A percentile compares a stretch with the other conserved stretches of the same genome.
Evolutionary conservation across 2,113 vertebrate genomes (phyloP).

Genomic region (Mola mola): DNA sequence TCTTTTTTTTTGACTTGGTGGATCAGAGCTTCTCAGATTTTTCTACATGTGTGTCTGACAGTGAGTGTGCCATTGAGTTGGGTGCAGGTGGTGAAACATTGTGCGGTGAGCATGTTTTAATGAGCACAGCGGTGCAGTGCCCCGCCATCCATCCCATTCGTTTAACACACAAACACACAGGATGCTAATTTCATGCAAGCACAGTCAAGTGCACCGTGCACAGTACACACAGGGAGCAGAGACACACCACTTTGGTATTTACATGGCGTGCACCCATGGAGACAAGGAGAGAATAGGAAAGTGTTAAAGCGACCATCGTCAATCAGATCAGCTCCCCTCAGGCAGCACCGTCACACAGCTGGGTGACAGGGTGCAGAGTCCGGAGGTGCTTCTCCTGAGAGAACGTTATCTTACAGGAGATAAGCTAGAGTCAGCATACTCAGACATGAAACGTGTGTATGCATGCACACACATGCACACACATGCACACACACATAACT

Average conservation of each 20-base stretch:
- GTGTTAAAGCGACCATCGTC: slow-evolving; percentile 3
- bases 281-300: background rate
- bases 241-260: slow-evolving; percentile 25
- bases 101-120: slow-evolving; percentile 73
- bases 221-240: slow-evolving; percentile 28
- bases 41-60: slow-evolving; percentile 33
- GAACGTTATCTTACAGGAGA: slow-evolving; percentile 6
- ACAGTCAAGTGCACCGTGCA: slow-evolving; percentile 23
- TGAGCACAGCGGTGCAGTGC: slow-evolving; percentile 58
- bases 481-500: slow-evolving; percentile 27
- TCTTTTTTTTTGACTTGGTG: slow-evolving; percentile 43
- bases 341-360: slow-evolving; percentile 23
- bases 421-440: slow-evolving; percentile 11
- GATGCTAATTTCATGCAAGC: slow-evolving; percentile 42
- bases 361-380: slow-evolving; percentile 22
- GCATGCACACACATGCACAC: slow-evolving; percentile 13
- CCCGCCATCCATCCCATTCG: slow-evolving; percentile 21
- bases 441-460: slow-evolving; percentile 1
- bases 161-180: slow-evolving; percentile 36
- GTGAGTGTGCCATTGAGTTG: slow-evolving; percentile 51
- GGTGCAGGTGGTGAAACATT: slow-evolving; percentile 76
- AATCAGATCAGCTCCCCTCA: slow-evolving; percentile 19
- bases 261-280: background rate
- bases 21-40: slow-evolving; percentile 43
- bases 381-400: background rate